These are phyloP conservation scores for Hypocryptadius cinnamomeus DNA, from an alignment of 2,113 vertebrate species.

Conservation along the genomic window DNA sequence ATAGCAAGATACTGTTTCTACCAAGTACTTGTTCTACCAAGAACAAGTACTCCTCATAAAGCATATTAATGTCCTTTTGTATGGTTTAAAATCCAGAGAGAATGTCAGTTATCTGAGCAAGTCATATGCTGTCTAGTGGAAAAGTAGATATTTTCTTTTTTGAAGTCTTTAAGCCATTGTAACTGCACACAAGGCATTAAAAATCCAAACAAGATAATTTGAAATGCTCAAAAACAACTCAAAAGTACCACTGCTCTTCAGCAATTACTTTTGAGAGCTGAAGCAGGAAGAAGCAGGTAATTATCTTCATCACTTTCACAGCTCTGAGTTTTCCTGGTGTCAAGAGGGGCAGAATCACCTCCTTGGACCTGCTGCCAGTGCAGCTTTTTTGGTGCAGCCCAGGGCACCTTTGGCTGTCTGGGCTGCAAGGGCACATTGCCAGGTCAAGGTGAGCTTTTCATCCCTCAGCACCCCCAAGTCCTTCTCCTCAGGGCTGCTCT, in stretches of 20 bases:
- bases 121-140: background rate
- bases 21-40: background rate
- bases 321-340: background rate
- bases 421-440: background rate
- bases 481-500: background rate
- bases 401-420: background rate
- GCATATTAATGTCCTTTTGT: background rate
- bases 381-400: background rate
- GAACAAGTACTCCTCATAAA: background rate
- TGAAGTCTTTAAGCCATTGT: background rate
- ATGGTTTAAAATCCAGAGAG: background rate
- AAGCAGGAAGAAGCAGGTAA: background rate
- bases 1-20: background rate
- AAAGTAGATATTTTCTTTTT: background rate
- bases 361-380: background rate
- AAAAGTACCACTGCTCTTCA: background rate
- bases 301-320: background rate
- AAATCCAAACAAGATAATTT: background rate
- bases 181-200: background rate
- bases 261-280: background rate
- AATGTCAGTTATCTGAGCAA: background rate
- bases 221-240: background rate
- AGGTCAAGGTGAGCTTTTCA: background rate
- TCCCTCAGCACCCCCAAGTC: background rate
- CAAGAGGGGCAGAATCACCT: background rate